Evolutionary conservation across 2,113 vertebrate genomes (phyloP), one percentile per base, ranked within the genome.

Genomic region (Pseudorectes ferrugineus): DNA sequence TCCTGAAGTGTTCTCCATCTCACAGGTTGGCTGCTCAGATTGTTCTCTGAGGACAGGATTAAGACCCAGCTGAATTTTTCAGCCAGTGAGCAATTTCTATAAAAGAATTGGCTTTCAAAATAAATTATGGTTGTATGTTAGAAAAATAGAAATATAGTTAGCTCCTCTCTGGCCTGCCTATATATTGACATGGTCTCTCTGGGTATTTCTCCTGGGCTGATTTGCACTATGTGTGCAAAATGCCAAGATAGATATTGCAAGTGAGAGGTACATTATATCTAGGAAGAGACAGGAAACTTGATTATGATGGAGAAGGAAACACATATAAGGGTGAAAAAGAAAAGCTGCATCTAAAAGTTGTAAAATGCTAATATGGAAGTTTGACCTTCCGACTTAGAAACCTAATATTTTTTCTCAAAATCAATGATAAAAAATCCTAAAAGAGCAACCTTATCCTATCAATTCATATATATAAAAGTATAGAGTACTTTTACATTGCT

Each of bases 21-120:
- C 42, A 77, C 28, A 67, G 40, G 51, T 6, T 67, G 86, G n/a
- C n/a, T 91, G 36, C 59, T 93, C 52, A 72, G 22, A 92, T 87
- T 81, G 51, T 51, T 84, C 95, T 95, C 95, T 26, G 48, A 84
- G 48, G 83, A 92, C n/a, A 78, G 43, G 65, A 88, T 90, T 91
- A 81, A 90, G 63, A 92, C 36, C 63, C 76, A 74, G 42, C 4
- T 71, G 75, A 93, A 91, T 88, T 92, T 92, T 84, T 65, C 46
- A 85, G 54, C 33, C 38, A 80, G 38, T 77, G 63, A 84, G 51
- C 33, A 80, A 83, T 85, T 93, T 88, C 54, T 88, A 25, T 70
- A 79, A 95, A 80, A 83, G 58, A 25, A 92, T 19, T 73, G 6
- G 38, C 51, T 92, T 96, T 93, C 92, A 94, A 95, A 94, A 88